Base-by-base conservation (phyloP, 1,140 invertebrate genomes). In the Meloidogyne exigua region DNA sequence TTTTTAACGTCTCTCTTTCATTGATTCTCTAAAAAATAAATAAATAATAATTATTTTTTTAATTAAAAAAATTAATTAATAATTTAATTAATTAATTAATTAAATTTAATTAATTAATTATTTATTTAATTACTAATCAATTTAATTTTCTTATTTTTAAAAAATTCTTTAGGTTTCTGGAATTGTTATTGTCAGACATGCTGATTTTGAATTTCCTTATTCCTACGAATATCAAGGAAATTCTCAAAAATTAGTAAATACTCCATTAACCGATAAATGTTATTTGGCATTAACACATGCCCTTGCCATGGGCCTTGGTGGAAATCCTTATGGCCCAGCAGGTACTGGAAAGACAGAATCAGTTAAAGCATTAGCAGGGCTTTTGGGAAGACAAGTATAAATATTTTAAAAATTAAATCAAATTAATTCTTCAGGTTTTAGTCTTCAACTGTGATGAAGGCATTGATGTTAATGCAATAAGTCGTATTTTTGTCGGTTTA, bases 271-370 rank as follows among this genome's bases (percentile, higher is more conserved):
- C 3, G 97, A 99, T 89, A 89, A 96, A 76, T 99, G 97, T 88
- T 99, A 99, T 87, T 90, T 99, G 69, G 98, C 97, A 9, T 98
- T 99, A 95, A 99, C 96, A 0, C 97, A 99, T 89, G 94, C 94
- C 7, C 92, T 98, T 91, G 91, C 93, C 85, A 92, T 98, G 88
- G 96, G 96, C 7, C 90, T 98, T 67, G 95, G 96, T 74, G 96
- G 96, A 13, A 98, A 98, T 90, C 96, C 96, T 0, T 99, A 97
- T 87, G 97, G 96, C 79, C 96, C 96, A 63, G 96, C 96, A 82
- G 96, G 96, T 85, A 99, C 96, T 23, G 81, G 97, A 78, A 99
- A 99, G 90, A 99, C 97, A 0, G 97, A 99, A 88, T 97, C 96
- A 0, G 96, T 99, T 0, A 99, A 42, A 95, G 96, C 74, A 93